Evolutionary conservation across 2,888 invertebrate genomes (phyloP), one percentile per base, ranked within the genome.

Genomic region (Diadegma fenestrale): DNA sequence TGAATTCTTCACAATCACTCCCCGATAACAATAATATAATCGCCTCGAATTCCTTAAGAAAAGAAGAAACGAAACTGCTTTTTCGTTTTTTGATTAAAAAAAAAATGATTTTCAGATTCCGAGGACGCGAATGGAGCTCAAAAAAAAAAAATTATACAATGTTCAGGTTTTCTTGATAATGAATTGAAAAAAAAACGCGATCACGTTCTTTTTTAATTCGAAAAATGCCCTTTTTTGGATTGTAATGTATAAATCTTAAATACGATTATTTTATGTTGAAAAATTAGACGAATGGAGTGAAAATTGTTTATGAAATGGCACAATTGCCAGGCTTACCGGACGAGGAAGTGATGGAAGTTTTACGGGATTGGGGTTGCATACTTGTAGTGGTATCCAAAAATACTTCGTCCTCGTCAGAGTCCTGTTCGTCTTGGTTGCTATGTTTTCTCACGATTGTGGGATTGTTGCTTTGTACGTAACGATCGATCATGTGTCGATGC

Each of bases 321-420:
- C 88, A 88, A 17, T 85, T 84, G 41, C 75, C 61, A n/a, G 77
- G 63, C 66, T 86, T 73, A 19, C 84, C 82, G 41, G 68, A 33
- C 64, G 72, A 71, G 76, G 92, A 93, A 8, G 91, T 91, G 6
- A 93, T 77, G 4, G 94, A 93, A 76, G 87, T 91, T 72, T 91
- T 91, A 33, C 90, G 84, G 14, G 88, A 51, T 17, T 88, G 87
- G 58, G 89, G 80, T 43, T 80, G 89, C 91, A 93, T 90, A 63
- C 88, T 93, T 7, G 90, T 84, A 14, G 94, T 93, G 4, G 94
- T 94, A 61, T 94, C 94, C 71, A 94, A 88, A 83, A 91, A 94
- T 81, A 92, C 93, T 7, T 94, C 94, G 58, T 94, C 93, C 45
- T 92, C 92, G 43, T 93, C 92, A 41, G 88, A 90, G 2, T 77